These are phyloP conservation scores for Agapornis canus DNA, from an alignment of 2,797 vertebrate species.

Conservation along the genomic window DNA sequence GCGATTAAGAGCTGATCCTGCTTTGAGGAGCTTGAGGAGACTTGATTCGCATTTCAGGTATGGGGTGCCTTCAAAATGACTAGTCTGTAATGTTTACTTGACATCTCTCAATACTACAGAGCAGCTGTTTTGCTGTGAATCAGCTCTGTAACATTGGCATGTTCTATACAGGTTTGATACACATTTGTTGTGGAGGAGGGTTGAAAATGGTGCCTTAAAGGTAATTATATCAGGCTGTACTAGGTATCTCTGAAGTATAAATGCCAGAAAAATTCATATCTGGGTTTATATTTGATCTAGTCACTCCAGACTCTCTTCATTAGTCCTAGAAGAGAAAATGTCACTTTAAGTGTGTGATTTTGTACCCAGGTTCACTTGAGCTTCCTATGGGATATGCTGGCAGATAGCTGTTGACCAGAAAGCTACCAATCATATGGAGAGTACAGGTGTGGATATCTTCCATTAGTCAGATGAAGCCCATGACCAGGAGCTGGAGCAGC, in stretches of 20 bases:
- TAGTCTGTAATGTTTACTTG: neutral
- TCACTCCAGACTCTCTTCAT: neutral
- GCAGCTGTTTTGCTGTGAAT: neutral
- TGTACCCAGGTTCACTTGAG: neutral
- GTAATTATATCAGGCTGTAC: neutral
- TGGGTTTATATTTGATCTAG: neutral
- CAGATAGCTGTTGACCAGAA: neutral
- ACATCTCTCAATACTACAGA: accelerated
- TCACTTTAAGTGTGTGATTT: neutral
- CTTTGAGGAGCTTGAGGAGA: neutral
- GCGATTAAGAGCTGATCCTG: neutral
- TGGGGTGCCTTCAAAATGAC: neutral
- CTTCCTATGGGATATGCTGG: neutral
- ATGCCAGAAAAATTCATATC: neutral
- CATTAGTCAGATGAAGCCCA: neutral
- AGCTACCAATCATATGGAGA: neutral
- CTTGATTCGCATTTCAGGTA: accelerated
- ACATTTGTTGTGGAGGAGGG: neutral
- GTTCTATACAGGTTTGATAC: neutral
- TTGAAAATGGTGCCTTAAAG: neutral
- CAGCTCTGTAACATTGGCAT: neutral
- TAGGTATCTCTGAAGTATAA: neutral
- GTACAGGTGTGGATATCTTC: neutral
- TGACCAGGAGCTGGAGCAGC: neutral
- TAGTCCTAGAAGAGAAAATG: neutral